Evolutionary conservation across 2,797 vertebrate genomes (phyloP), one percentile per base, ranked within the genome.

Genomic region (Sphaeramia orbicularis): DNA sequence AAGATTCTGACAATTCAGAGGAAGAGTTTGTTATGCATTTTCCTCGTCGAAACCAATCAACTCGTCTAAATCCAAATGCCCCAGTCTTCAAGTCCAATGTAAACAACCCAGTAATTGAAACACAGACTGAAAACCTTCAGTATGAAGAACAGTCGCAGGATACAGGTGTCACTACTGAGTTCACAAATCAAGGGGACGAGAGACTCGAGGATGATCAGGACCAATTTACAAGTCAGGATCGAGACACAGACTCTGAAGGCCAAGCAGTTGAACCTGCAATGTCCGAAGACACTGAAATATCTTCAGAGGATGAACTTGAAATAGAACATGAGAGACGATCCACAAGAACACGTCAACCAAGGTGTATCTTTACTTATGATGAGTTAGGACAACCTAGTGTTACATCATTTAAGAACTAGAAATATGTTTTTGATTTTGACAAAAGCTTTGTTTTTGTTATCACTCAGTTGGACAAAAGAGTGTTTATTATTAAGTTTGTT

Each of bases 261-360:
- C 19, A 11, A 12, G 18, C 4, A 48, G 7, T 18, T 18, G 45
- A 4, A 48, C 11, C 12, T 24, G 10, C 6, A 48, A 10, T 13
- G 45, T 9, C 16, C 12, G 10, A 48, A 48, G 45, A 48, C 12
- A 24, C 18, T 10, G 19, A 11, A 24, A 19, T 16, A 0, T 48
- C 45, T 24, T 48, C 45, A 21, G 18, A 24, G 10, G 45, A 48
- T 24, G 45, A 24, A n/a, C n/a, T n/a, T 13, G 19, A 48, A 12
- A 9, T 45, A 4, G 45, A 48, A 19, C 10, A 21, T 14, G 45
- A 19, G 2, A 48, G 45, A 48, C 21, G 16, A 24, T 21, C 19
- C 4, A 48, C 4, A 50, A 30, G 10, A 50, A 50, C 47, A 50
- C 47, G 45, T 48, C 47, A 50, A 6, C 47, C 47, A 50, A 50